Conservation (phyloP, 1,140 invertebrate species). For the Phymastichus coffea region DNA sequence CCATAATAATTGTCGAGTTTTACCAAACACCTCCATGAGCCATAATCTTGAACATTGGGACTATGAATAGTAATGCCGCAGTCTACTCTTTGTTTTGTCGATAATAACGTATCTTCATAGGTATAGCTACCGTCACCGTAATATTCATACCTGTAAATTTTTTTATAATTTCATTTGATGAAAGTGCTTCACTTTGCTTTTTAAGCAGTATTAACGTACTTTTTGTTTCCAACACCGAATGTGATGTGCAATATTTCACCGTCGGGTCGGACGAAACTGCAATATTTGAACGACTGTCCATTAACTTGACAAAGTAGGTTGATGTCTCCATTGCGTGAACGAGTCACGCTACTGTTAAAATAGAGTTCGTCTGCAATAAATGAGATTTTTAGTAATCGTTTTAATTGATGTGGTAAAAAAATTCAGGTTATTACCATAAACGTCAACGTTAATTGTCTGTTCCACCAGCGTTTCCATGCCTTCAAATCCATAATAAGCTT, state of each 20-base stretch:
- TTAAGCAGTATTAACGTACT: conserved; percentile 18
- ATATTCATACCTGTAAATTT: conserved; percentile 35
- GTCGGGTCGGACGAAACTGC: conserved; percentile 22
- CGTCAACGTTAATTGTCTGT: not conserved
- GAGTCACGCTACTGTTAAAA: conserved; percentile 9
- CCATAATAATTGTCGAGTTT: conserved; percentile 5
- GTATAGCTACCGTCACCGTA: conserved; percentile 30
- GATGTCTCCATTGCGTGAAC: conserved; percentile 1
- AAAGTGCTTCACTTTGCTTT: not conserved
- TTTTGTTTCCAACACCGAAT: conserved; percentile 5
- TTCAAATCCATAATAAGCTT: conserved; percentile 13
- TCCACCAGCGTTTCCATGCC: not conserved
- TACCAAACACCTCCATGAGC: conserved; percentile 43
- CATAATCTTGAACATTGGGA: conserved; percentile 38
- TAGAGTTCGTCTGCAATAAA: no score
- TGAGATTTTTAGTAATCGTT: no score
- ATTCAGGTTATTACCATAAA: conserved; percentile 9
- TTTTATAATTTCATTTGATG: not conserved
- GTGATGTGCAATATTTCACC: conserved; percentile 19
- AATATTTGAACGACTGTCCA: not conserved
- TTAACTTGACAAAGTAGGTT: conserved; percentile 23
- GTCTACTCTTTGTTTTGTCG: conserved; percentile 1
- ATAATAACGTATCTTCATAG: conserved; percentile 27
- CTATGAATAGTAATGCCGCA: conserved; percentile 44
- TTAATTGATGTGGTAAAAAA: no score